Conservation (phyloP, 2,113 vertebrate genomes). For the Galemys pyrenaicus region DNA sequence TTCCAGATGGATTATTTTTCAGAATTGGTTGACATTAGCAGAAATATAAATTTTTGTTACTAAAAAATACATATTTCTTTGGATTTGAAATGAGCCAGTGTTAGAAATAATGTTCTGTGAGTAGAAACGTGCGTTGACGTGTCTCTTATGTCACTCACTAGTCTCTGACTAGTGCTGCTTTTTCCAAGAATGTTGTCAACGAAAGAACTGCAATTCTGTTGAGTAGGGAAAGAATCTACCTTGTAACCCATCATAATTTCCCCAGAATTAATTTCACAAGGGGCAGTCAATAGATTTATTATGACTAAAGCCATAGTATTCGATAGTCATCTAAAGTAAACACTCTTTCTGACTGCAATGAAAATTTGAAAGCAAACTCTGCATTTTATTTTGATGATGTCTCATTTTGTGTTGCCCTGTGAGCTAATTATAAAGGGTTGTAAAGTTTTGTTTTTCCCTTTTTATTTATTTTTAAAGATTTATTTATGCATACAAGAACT, state of each 20-base stretch:
- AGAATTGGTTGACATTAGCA: slow-evolving; percentile 32
- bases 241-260: neutral
- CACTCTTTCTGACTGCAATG: neutral
- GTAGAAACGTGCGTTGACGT: neutral
- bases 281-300: neutral
- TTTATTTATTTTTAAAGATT: too few relatives aligned
- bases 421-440: neutral
- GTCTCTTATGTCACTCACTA: neutral
- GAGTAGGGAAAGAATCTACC: neutral
- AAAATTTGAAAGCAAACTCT: neutral
- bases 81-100: neutral
- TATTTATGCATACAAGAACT: too few relatives aligned
- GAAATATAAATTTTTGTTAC: slow-evolving; percentile 34
- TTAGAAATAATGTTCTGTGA: slow-evolving; percentile 37
- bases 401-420: neutral
- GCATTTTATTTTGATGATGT: neutral
- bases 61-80: neutral
- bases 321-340: neutral
- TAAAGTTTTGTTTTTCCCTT: neutral
- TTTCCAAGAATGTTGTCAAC: neutral
- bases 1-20: slow-evolving; percentile 55
- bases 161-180: neutral
- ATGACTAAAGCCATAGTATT: neutral
- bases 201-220: neutral
- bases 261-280: neutral